phyloP scores from a whole-genome alignment of 2,113 vertebrate species.

The Terrapene triunguis region DNA sequence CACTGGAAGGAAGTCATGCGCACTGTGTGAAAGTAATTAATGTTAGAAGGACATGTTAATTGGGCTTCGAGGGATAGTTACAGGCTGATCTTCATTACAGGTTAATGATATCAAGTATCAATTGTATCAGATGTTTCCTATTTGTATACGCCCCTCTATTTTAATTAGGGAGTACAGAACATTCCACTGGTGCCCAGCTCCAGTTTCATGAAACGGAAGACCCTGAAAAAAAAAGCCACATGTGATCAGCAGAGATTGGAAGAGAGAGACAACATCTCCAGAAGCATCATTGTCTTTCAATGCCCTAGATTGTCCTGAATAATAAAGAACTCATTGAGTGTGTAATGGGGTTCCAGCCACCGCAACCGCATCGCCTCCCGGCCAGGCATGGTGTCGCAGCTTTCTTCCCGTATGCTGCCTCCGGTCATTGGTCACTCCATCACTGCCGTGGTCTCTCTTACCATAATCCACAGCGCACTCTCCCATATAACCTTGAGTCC shows the following conservation, averaged over 20 bases:
- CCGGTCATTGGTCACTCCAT: neutral
- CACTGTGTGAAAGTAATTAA: constrained; percentile 14
- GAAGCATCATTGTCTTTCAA: neutral
- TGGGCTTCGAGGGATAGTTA: constrained; percentile 15
- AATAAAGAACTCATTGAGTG: neutral
- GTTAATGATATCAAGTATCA: constrained; percentile 22
- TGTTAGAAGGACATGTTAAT: neutral
- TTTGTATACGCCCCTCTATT: neutral
- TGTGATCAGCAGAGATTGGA: too few relatives aligned
- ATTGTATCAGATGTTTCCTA: neutral
- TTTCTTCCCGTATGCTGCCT: neutral
- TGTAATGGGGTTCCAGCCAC: neutral
- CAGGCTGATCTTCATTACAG: constrained; percentile 42
- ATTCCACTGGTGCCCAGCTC: neutral
- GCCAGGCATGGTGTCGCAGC: neutral
- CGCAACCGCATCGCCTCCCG: neutral
- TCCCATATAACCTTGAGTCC: too few relatives aligned
- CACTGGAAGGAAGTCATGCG: neutral
- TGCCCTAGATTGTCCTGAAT: neutral
- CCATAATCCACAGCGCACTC: neutral
- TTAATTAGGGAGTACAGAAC: neutral
- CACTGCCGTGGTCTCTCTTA: neutral
- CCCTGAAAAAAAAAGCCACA: accelerated
- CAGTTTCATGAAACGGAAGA: neutral
- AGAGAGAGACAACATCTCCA: neutral